phyloP scores from a whole-genome alignment of 1,140 invertebrate species.

The Drosophila willistoni region DNA sequence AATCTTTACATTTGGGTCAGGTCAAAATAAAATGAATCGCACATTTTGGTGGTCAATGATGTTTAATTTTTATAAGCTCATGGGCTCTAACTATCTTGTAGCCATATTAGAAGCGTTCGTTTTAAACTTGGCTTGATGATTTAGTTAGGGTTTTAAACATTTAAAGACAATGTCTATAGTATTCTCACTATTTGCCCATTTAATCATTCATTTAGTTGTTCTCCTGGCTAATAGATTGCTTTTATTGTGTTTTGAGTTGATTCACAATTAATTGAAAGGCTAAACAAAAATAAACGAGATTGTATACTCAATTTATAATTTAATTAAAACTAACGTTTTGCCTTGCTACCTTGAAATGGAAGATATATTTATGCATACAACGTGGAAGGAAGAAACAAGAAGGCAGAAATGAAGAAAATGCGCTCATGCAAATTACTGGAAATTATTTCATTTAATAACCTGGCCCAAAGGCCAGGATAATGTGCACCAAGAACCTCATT shows the following conservation, averaged over 20 bases:
- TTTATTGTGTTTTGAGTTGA: not conserved
- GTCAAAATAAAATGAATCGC: too few species aligned
- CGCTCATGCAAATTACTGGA: slow-evolving; percentile 53
- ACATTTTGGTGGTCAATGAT: too few species aligned
- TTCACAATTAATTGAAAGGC: not conserved
- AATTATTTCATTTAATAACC: slow-evolving; percentile 64
- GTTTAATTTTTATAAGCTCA: too few species aligned
- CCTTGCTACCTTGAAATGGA: slow-evolving; percentile 38
- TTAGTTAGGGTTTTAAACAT: too few species aligned
- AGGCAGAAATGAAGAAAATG: slow-evolving; percentile 11
- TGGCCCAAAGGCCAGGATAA: slow-evolving; percentile 21
- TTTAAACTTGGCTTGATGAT: too few species aligned
- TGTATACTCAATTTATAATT: not conserved
- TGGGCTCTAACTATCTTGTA: too few species aligned
- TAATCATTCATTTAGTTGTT: too few species aligned
- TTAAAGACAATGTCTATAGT: too few species aligned
- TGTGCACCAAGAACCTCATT: slow-evolving; percentile 33
- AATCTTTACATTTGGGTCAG: too few species aligned
- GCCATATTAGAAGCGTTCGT: too few species aligned
- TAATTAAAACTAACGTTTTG: slow-evolving; percentile 46
- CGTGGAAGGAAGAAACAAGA: not conserved
- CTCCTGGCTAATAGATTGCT: too few species aligned
- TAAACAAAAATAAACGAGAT: not conserved
- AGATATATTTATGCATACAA: slow-evolving; percentile 42
- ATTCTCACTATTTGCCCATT: too few species aligned